Percentiles rank a stretch among this genome's conserved stretches.
Conservation (phyloP, 2,888 invertebrate genomes). For the Agelastica alni region DNA sequence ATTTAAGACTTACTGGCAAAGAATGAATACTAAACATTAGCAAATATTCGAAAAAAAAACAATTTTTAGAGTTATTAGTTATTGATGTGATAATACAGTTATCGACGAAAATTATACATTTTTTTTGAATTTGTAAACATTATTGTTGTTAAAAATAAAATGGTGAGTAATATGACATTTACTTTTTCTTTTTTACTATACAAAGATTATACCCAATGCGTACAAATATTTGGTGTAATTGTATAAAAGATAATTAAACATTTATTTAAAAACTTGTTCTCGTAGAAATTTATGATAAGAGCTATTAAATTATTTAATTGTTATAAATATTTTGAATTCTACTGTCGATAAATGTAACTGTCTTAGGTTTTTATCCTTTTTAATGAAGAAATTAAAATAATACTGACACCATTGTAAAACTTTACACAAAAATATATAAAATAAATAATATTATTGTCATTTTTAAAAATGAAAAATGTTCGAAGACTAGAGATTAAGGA, state of each 20-base stretch:
- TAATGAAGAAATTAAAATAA: conserved; percentile 26
- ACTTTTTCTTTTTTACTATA: no score
- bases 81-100: no score
- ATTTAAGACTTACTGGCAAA: no score
- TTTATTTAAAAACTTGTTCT: no score
- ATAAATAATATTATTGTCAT: conserved; percentile 47
- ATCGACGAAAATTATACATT: no score
- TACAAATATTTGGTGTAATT: conserved; percentile 1
- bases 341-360: not conserved
- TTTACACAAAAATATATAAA: conserved; percentile 27
- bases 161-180: no score
- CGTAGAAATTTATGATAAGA: not conserved
- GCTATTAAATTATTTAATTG: not conserved
- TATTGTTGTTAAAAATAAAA: no score
- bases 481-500: conserved; percentile 43
- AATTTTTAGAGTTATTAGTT: no score
- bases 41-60: no score
- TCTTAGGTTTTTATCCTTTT: not conserved
- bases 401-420: conserved; percentile 32
- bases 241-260: not conserved
- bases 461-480: conserved; percentile 37
- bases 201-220: no score
- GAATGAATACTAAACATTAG: no score
- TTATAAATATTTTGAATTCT: not conserved
- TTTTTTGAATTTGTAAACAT: no score